Base-by-base conservation (phyloP, 2,888 invertebrate genomes). In the Mystacides longicornis region DNA sequence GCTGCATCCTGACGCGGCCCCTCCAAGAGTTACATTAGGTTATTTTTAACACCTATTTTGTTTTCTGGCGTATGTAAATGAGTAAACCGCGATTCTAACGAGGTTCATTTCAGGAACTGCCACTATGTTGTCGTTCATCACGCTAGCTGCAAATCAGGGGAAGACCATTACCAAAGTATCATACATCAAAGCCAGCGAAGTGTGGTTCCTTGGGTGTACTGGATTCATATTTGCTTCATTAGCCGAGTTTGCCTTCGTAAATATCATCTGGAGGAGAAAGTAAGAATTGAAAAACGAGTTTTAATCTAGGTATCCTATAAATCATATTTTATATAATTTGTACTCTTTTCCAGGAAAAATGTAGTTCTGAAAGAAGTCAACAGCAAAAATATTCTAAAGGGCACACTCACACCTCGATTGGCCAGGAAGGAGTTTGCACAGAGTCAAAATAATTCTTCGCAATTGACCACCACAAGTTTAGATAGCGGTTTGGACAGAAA, bases 141-240 rank as follows among this genome's bases (percentile, higher is more conserved):
- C 92, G n/a, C 74, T 92, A 57, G 89, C 90, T 33, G 87, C 90
- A 9, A 89, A 89, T 31, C 87, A 90, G 64, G 88, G 87, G 51
- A 90, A 89, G 70, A 89, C 87, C 4, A 71, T 92, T 59, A 92
- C 92, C 0, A 92, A 92, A 71, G 91, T 92, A 21, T 91, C 91
- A 2, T 92, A 92, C 66, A 89, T 92, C 59, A 92, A 92, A 72
- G 89, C 90, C 2, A 90, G 90, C 59, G 92, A 92, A 71, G 87
- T 92, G 59, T 92, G 92, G 91, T 92, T 92, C 69, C 72, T 92
- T 54, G 89, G 86, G 3, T 91, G 91, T 66, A 87, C 86, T 1
- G 83, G 86, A 46, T 91, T 92, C 66, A 88, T 92, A 62, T 91
- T 92, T 70, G 85, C 87, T 18, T 89, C 90, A 9, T 80, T 92